These are phyloP conservation scores for Pangasianodon hypophthalmus DNA, from an alignment of 2,113 vertebrate genomes.

Conservation along the genomic window DNA sequence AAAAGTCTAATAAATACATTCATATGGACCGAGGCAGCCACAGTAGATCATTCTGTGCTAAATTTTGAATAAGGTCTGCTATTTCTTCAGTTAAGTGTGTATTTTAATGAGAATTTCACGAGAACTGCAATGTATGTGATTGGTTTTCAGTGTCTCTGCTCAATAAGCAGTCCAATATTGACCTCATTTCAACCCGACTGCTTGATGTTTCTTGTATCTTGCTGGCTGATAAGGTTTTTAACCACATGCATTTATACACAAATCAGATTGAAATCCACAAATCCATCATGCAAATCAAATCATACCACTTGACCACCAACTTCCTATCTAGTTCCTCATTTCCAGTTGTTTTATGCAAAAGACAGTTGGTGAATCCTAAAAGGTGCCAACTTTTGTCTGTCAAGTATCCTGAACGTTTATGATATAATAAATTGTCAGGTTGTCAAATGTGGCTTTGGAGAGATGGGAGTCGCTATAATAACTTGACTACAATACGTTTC, in stretches of 20 bases:
- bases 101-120: neutral
- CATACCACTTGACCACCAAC: constrained; percentile 9
- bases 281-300: constrained; percentile 14
- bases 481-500: neutral
- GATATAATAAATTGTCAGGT: neutral
- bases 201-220: neutral
- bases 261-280: constrained; percentile 18
- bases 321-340: constrained; percentile 27
- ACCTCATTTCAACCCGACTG: neutral
- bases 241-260: constrained; percentile 5
- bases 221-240: neutral
- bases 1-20: neutral
- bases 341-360: constrained; percentile 32
- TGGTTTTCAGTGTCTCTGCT: neutral
- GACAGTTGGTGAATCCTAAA: constrained; percentile 14
- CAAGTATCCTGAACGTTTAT: neutral
- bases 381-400: neutral
- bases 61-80: neutral
- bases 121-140: neutral
- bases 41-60: neutral
- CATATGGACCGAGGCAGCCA: neutral
- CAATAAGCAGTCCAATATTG: neutral
- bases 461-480: neutral
- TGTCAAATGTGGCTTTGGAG: neutral
- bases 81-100: neutral